Conservation (phyloP, 2,888 invertebrate species). For the Hirtodrosophila confusa region DNA sequence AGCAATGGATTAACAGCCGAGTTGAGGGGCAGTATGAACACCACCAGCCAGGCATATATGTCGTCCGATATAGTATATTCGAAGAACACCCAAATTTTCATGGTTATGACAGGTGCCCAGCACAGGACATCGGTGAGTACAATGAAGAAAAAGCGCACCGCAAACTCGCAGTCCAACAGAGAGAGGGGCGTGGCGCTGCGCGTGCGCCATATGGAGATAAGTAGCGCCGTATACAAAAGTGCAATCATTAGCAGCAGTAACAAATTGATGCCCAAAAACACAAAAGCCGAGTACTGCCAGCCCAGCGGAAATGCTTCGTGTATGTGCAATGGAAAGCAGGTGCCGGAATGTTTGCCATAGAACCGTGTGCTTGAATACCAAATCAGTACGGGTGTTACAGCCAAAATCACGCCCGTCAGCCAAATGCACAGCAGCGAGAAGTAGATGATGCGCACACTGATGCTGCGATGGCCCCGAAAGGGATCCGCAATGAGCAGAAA, state of each 20-base stretch:
- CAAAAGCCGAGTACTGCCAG: conserved; percentile 89
- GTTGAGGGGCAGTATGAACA: conserved; percentile 88
- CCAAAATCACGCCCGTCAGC: conserved; percentile 86
- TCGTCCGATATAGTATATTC: conserved; percentile 86
- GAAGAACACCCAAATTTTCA: conserved; percentile 87
- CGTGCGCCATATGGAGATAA: conserved; percentile 87
- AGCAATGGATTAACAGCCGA: conserved; percentile 88
- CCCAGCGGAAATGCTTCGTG: conserved; percentile 88
- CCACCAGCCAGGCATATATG: conserved; percentile 87
- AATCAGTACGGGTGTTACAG: conserved; percentile 87
- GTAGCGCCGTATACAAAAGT: conserved; percentile 87
- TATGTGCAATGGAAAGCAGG: conserved; percentile 89
- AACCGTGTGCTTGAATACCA: conserved; percentile 87
- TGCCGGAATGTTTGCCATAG: conserved; percentile 87
- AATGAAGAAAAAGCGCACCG: conserved; percentile 88
- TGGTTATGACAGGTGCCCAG: conserved; percentile 88
- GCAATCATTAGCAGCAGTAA: conserved; percentile 86
- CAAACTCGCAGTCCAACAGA: conserved; percentile 87
- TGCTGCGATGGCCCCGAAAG: conserved; percentile 85
- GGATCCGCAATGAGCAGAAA: conserved; percentile 88
- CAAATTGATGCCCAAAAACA: conserved; percentile 88
- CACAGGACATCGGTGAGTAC: conserved; percentile 89
- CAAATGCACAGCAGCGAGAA: conserved; percentile 86
- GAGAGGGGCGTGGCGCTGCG: conserved; percentile 86
- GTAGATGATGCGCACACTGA: conserved; percentile 86